Evolutionary conservation across 2,888 invertebrate genomes (phyloP), one percentile per base, ranked within the genome.

Genomic region (Drosophila demipolita): DNA sequence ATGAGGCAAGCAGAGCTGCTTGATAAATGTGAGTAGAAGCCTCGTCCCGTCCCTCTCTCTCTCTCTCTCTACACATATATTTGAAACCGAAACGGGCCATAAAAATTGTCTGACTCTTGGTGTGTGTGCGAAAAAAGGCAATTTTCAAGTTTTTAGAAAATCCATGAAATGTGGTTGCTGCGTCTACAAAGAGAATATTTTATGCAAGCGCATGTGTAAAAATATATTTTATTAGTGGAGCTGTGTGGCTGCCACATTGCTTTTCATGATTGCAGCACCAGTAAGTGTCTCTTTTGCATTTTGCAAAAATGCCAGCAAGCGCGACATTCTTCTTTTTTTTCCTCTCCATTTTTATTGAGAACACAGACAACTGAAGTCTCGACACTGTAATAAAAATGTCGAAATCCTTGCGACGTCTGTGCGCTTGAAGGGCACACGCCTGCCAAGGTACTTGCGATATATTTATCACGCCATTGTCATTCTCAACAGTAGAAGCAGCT

Each of bases 371-470:
- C 5, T 57, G 49, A 40, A 59, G 68, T 64, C 63, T 68, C 59
- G 69, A 82, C 79, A 83, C 38, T 67, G 69, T 77, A 77, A 86
- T 85, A 85, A 85, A 85, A 86, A 78, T 84, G 78, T 84, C 76
- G 67, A 80, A 77, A 79, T 75, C 66, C 73, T 80, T 66, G 61
- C 60, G 45, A 70, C 68, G 68, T 74, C 69, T 72, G 71, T 65
- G 54, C 40, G 55, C 70, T 20, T 58, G 48, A 69, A 60, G 70
- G 67, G 57, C 69, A 49, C 61, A 59, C 54, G 70, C 75, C 78
- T 75, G 67, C 59, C 81, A 78, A 78, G 78, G 82, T 80, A 78
- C 70, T 75, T 70, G 55, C 75, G 60, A 84, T 78, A 80, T 78
- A 84, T 82, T 84, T 84, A 78, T 82, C 82, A 78, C 82, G 58